Evolutionary conservation across 1,140 invertebrate species (phyloP), one percentile per base, ranked within the genome.

Genomic region (Orussus abietinus): DNA sequence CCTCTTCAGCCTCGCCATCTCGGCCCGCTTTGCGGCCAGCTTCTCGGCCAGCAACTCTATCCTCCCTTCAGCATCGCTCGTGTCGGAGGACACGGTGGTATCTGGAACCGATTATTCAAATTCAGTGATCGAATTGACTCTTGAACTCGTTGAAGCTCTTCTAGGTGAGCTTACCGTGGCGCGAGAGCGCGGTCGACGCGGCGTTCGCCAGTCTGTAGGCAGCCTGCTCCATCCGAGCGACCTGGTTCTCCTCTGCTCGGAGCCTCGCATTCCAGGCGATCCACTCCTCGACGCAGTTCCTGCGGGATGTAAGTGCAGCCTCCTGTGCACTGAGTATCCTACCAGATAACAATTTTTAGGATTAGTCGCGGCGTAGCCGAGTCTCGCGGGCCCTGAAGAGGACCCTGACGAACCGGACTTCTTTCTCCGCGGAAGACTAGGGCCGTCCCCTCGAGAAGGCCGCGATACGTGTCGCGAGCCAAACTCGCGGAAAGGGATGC

Each of bases 281-380:
- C 68, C 64, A 72, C 42, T 74, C 62, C 36, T 74, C 65, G 5
- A 74, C 67, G 43, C 66, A 70, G 36, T 68, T 74, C 45, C 66
- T 69, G 25, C 71, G 61, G 17, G 68, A 64, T 5, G 57, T 54
- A 29, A 74, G 59, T 42, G 64, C 66, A 32, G 64, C 58, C 57
- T 74, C 68, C 20, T 69, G 64, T 18, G 68, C 69, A 44, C 60
- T 65, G 32, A 72, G 52, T 53, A 72, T 64, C 59, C 71, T 74
- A 34, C 17, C 39, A 45, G n/a, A n/a, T n/a, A n/a, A n/a, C n/a
- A n/a, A n/a, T n/a, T n/a, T n/a, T n/a, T n/a, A n/a, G n/a, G n/a
- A n/a, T n/a, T n/a, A n/a, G n/a, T n/a, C n/a, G n/a, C n/a, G n/a
- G n/a, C n/a, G n/a, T n/a, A n/a, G n/a, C n/a, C n/a, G n/a, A n/a